Evolutionary conservation across 2,888 invertebrate species (phyloP), one percentile per base, ranked within the genome.

Genomic region (Hirtodrosophila duncani): DNA sequence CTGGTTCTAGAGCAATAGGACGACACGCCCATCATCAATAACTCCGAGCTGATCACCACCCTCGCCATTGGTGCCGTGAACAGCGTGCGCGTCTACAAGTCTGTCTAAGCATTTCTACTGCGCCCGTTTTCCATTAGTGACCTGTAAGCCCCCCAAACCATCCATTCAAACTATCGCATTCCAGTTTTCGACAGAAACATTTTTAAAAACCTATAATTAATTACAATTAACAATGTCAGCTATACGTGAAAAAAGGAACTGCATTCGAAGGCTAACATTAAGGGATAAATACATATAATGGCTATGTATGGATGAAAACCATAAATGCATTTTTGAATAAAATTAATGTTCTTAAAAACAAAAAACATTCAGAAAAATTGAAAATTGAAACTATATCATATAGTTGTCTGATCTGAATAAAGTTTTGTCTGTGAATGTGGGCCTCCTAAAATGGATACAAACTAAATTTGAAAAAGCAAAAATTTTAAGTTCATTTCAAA

Each of bases 1-100:
- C 87, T 97, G 83, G 90, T 91, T 67, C 96, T 97, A 84, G 89
- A 92, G 31, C 97, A 97, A 88, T 93, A 92, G 83, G 92, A 92
- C 21, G 87, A 94, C 41, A 87, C 89, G 70, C 90, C 91, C 43
- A 91, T 92, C 48, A 89, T 94, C 87, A 88, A 89, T 33, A 91
- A 91, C 17, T 91, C 91, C 46, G 92, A 94, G 86, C 88, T 94
- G 87, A 92, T 91, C 84, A 93, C 93, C 46, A 88, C 91, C 14
- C 91, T 93, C 89, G 92, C 91, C 34, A 91, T 91, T 10, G 93
- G 92, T 77, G 90, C 91, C 75, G 89, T 94, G 33, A 91, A 91
- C 57, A 92, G 92, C 88, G 92, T 92, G 81, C 88, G 94, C 81
- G 86, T 91, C 64, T 94, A 94, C 90, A 92, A 93, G 83, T 88